Evolutionary conservation across 1,140 invertebrate genomes (phyloP), one percentile per base, ranked within the genome.

Genomic region (Doryteuthis pealeii): DNA sequence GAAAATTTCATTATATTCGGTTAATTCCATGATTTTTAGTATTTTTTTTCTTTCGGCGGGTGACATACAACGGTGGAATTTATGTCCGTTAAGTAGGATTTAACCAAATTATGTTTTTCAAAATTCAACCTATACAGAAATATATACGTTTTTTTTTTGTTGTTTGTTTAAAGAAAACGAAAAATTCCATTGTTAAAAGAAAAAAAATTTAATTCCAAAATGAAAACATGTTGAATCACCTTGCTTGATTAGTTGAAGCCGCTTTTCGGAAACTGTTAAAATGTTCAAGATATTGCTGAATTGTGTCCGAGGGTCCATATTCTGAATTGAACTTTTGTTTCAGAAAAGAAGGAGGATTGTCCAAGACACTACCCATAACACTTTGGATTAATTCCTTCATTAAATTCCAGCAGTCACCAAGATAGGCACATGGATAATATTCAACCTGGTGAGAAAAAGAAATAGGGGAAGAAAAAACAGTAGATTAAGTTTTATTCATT

Each of bases 221-320:
- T 40, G 35, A n/a, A n/a, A n/a, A n/a, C n/a, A n/a, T 49, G 22
- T 49, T 49, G 18, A 35, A 77, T 70, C 71, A 74, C 70, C 72
- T 22, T 30, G 28, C 35, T 45, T 35, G n/a, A 26, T 43, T 65
- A 54, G 74, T 31, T 12, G 74, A 71, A 32, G 91, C 89, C 2
- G 91, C 87, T 87, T 97, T 97, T 69, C 95, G 90, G 83, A 95
- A 96, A 71, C 93, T 92, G 78, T 92, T 94, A 86, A 98, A 98
- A 84, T 97, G 94, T 87, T 98, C 96, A 82, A 98, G 90, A 87
- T 99, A 99, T 83, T 98, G 96, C 77, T 95, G 93, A 70, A 98
- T 93, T 0, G 95, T 97, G 86, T 98, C 96, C 78, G 95, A 78
- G 12, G 90, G 88, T 12, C 84, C 82, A 78, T 96, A 97, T 67